These are phyloP conservation scores for Corynorhinus townsendii DNA, from an alignment of 2,113 vertebrate species.

Conservation along the genomic window DNA sequence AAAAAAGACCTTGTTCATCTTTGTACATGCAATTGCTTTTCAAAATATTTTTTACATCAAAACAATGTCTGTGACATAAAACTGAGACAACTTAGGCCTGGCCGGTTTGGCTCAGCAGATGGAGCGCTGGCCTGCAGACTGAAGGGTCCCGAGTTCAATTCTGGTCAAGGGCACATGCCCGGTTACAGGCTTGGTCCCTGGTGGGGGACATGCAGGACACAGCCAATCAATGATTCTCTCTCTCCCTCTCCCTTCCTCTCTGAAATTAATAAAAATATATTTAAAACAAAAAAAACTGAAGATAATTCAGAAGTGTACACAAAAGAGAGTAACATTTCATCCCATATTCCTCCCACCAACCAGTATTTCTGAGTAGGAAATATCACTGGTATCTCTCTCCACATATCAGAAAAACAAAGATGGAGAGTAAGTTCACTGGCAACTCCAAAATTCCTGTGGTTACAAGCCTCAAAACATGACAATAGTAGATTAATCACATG, in stretches of 20 bases:
- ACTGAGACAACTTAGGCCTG: neutral
- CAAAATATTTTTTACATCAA: neutral
- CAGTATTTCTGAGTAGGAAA: neutral
- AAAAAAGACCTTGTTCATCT: neutral
- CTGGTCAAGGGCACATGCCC: too few relatives aligned
- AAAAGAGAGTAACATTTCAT: neutral
- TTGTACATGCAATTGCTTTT: neutral
- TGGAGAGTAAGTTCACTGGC: neutral
- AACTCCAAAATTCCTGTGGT: neutral
- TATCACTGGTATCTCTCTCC: neutral
- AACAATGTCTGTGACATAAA: neutral
- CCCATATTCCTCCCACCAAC: neutral
- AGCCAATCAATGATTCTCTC: too few relatives aligned
- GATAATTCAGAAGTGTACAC: neutral
- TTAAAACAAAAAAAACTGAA: too few relatives aligned
- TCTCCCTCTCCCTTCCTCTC: too few relatives aligned
- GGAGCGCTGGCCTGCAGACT: too few relatives aligned
- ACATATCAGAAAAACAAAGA: neutral
- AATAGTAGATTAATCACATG: neutral
- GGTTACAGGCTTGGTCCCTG: too few relatives aligned
- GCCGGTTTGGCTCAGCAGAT: too few relatives aligned
- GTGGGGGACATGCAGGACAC: too few relatives aligned
- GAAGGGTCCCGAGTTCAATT: too few relatives aligned
- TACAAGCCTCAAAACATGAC: neutral
- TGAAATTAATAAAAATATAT: too few relatives aligned